Evolutionary conservation across 2,113 vertebrate genomes (phyloP).

Genomic region (Petrocephalus microphthalmus): DNA sequence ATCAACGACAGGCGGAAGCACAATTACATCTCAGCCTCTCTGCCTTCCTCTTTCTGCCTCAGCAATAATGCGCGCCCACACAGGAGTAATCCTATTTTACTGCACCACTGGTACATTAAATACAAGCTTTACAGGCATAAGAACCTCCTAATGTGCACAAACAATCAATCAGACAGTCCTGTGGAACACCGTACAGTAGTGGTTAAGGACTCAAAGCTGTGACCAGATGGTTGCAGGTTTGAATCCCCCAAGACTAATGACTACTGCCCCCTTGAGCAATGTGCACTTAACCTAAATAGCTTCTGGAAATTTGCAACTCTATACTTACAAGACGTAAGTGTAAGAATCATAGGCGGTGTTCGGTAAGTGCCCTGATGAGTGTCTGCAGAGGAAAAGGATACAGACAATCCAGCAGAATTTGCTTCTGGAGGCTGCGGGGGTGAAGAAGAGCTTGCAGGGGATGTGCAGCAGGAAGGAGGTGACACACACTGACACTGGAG

Average conservation of each 20-base stretch:
- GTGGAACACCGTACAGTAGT: background rate
- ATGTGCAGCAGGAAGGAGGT: background rate
- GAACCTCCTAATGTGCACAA: conserved; percentile 19
- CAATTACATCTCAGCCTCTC: background rate
- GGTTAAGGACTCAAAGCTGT: background rate
- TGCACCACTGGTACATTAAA: conserved; percentile 15
- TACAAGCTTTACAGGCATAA: conserved; percentile 3
- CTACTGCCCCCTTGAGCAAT: background rate
- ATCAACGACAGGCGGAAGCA: conserved; percentile 18
- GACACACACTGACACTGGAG: background rate
- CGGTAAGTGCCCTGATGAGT: background rate
- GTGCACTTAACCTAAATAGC: background rate
- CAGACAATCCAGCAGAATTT: background rate
- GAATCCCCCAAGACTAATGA: background rate
- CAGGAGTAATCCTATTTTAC: conserved; percentile 11
- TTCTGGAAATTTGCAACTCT: background rate
- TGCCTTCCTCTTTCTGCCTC: background rate
- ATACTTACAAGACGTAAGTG: background rate
- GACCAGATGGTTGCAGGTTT: background rate
- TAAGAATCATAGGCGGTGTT: background rate
- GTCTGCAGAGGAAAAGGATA: background rate
- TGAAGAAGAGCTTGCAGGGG: background rate
- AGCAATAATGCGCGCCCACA: conserved; percentile 8
- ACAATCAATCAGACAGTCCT: conserved; percentile 13
- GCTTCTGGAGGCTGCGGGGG: background rate